Percentiles rank a stretch among this genome's conserved stretches.
phyloP scores from a whole-genome alignment of 1,140 invertebrate genomes.

The Eciton burchellii region DNA sequence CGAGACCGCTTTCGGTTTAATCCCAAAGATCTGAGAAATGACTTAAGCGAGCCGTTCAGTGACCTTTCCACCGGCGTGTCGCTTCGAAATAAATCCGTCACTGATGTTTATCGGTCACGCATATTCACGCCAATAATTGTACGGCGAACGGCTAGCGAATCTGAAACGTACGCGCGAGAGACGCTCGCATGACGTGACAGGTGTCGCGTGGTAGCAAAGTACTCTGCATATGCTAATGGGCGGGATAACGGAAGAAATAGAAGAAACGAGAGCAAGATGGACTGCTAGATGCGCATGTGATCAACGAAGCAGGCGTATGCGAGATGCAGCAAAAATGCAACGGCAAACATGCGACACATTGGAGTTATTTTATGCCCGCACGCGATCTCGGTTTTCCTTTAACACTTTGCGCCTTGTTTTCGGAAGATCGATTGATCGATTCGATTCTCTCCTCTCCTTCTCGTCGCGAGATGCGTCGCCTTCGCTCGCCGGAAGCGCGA shows the following conservation, averaged over 20 bases:
- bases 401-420: neutral
- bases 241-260: conserved; percentile 7
- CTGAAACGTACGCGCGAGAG: neutral
- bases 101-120: neutral
- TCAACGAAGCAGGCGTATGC: neutral
- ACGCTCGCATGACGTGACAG: neutral
- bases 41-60: neutral
- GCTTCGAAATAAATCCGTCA: neutral
- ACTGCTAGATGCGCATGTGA: neutral
- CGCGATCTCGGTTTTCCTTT: neutral
- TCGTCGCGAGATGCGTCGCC: neutral
- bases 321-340: neutral
- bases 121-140: neutral
- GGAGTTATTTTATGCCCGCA: conserved; percentile 3
- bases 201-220: neutral
- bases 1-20: too few species aligned
- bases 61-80: neutral
- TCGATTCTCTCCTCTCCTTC: neutral
- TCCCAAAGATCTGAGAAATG: too few species aligned
- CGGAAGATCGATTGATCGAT: neutral
- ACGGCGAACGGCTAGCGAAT: neutral
- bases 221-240: neutral
- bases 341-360: neutral
- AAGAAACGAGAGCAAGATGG: neutral
- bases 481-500: neutral